Evolutionary conservation across 2,797 vertebrate genomes (phyloP).

Genomic region (Lithobates pipiens): DNA sequence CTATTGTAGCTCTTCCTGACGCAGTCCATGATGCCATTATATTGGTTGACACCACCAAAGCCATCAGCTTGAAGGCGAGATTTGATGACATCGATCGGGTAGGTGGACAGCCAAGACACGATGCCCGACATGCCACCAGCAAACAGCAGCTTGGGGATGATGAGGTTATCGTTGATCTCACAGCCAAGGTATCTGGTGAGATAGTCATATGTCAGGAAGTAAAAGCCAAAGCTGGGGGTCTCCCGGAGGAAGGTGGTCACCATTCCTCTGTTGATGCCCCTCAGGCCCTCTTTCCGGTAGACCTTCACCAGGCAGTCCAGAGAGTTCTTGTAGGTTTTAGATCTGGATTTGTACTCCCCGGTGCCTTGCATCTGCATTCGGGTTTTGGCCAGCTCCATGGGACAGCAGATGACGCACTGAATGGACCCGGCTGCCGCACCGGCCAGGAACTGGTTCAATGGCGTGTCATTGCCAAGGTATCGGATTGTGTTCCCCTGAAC

Average conservation of each 20-base stretch:
- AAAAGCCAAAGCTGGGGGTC: constrained; percentile 93
- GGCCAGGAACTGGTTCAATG: constrained; percentile 91
- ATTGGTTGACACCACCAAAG: constrained; percentile 82
- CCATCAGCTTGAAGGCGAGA: constrained; percentile 95
- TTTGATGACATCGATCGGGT: constrained; percentile 94
- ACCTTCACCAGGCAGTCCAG: constrained; percentile 92
- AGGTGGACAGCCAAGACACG: constrained; percentile 94
- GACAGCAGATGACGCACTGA: constrained; percentile 94
- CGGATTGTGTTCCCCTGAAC: constrained; percentile 93
- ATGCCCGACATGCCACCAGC: constrained; percentile 93
- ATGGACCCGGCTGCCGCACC: constrained; percentile 91
- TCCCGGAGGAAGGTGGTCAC: constrained; percentile 90
- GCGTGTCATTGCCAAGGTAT: constrained; percentile 85
- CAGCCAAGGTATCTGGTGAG: constrained; percentile 88
- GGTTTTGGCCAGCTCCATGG: constrained; percentile 97
- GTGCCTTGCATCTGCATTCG: constrained; percentile 97
- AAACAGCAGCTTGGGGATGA: constrained; percentile 94
- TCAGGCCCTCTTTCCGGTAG: constrained; percentile 88
- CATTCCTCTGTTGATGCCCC: constrained; percentile 92
- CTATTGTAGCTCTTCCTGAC: constrained; percentile 84
- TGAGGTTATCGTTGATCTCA: constrained; percentile 84
- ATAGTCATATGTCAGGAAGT: constrained; percentile 92
- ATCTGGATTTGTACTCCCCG: constrained; percentile 84
- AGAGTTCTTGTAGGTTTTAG: constrained; percentile 91
- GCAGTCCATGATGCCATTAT: constrained; percentile 90